Percentiles rank a stretch among this genome's conserved stretches.
phyloP scores from a whole-genome alignment of 2,797 vertebrate genomes.

The Melanotaenia pygmaea region DNA sequence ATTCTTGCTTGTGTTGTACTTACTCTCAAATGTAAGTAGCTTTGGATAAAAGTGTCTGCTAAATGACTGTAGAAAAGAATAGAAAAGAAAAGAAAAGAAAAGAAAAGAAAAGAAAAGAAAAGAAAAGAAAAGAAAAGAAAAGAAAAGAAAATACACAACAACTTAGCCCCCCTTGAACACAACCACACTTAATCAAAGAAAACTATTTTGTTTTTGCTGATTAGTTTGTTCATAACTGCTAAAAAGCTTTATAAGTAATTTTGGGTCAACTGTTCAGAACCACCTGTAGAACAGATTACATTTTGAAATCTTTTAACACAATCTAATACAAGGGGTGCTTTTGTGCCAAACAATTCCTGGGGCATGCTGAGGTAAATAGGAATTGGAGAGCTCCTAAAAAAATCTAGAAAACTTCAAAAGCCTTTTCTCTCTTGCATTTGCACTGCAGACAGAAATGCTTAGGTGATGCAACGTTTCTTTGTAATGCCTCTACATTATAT shows the following conservation, averaged over 20 bases:
- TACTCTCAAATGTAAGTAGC: too few relatives aligned
- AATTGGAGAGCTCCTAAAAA: neutral
- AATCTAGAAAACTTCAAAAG: neutral
- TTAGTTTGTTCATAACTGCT: slow-evolving; percentile 12
- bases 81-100: too few relatives aligned
- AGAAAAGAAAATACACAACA: too few relatives aligned
- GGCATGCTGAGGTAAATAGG: neutral
- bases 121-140: too few relatives aligned
- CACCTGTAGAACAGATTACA: neutral
- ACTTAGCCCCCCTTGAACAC: slow-evolving; percentile 20
- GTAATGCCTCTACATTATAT: neutral
- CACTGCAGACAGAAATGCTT: neutral
- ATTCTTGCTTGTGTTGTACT: too few relatives aligned
- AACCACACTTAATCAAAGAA: slow-evolving; percentile 37
- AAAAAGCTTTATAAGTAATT: neutral
- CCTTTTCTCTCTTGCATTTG: neutral
- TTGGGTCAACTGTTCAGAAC: neutral
- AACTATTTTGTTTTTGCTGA: slow-evolving; percentile 32
- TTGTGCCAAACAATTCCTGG: neutral
- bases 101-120: too few relatives aligned
- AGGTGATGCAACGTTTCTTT: neutral
- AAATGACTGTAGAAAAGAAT: too few relatives aligned
- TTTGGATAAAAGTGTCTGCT: too few relatives aligned
- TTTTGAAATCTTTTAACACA: neutral
- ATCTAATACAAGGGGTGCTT: neutral